Evolutionary conservation across 2,797 vertebrate genomes (phyloP), one percentile per base, ranked within the genome.

Genomic region (Urosaurus nigricauda): DNA sequence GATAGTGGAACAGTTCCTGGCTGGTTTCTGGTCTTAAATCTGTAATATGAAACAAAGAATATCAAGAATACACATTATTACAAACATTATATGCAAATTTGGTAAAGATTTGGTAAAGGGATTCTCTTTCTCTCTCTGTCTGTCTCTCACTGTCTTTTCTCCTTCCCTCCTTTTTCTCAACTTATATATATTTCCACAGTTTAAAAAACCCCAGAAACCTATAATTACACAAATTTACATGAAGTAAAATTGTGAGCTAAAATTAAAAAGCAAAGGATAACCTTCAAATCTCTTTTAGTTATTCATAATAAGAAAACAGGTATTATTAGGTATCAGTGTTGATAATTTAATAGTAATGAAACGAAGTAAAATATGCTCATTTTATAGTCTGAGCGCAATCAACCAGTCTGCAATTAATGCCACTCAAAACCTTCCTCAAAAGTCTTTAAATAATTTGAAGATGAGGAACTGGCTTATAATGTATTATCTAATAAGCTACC

Each of bases 171-270:
- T n/a, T n/a, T n/a, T n/a, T n/a, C n/a, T n/a, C n/a, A n/a, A n/a
- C n/a, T n/a, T n/a, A n/a, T n/a, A n/a, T n/a, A n/a, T n/a, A n/a
- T n/a, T n/a, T n/a, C n/a, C n/a, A n/a, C n/a, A n/a, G n/a, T n/a
- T n/a, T n/a, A n/a, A n/a, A n/a, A n/a, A n/a, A n/a, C 53, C 14
- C 14, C 85, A 89, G 89, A 95, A 93, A 14, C 56, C 40, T 86
- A 51, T 84, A 90, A 94, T 92, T 58, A 53, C 80, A 88, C n/a
- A n/a, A n/a, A n/a, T n/a, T n/a, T 60, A 91, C 32, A 92, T 81
- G 84, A 51, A 63, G 90, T 86, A 93, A 95, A 91, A 32, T 65
- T 87, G 86, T 17, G 73, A 93, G 83, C 80, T 87, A 58, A 92
- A 93, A 92, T 75, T 81, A 90, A 91, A 63, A 26, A 94, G 87